Evolutionary conservation across 2,797 vertebrate species (phyloP).

Genomic region (Cottoperca gobio): DNA sequence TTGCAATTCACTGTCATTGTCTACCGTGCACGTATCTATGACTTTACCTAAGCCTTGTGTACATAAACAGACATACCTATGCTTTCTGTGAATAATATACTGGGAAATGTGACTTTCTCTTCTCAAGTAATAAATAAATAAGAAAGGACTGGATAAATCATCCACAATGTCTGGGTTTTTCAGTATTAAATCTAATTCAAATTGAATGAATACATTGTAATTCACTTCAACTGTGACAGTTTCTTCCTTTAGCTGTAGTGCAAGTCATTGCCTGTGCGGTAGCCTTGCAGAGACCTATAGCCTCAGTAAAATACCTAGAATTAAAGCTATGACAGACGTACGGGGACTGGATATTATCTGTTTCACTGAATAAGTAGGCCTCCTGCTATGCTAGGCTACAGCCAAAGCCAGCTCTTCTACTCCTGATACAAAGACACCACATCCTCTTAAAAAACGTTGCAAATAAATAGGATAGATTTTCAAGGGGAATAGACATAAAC

Average conservation of each 20-base stretch:
- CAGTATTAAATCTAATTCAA: background rate
- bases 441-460: background rate
- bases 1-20: background rate
- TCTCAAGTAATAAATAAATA: background rate
- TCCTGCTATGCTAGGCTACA: conserved; percentile 18
- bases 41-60: background rate
- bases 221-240: background rate
- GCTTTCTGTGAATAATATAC: background rate
- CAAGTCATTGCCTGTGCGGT: background rate
- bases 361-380: conserved; percentile 49
- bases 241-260: conserved; percentile 3
- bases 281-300: conserved; percentile 11
- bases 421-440: background rate
- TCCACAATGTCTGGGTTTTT: background rate
- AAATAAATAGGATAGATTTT: background rate
- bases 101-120: background rate
- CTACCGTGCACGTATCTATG: background rate
- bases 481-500: background rate
- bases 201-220: background rate
- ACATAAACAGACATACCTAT: background rate
- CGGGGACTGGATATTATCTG: conserved; percentile 32
- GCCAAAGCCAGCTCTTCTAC: background rate
- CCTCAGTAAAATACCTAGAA: conserved; percentile 3
- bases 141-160: background rate
- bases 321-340: conserved; percentile 27